Conservation (phyloP, 2,113 vertebrate genomes). For the Coracopsis vasa region DNA sequence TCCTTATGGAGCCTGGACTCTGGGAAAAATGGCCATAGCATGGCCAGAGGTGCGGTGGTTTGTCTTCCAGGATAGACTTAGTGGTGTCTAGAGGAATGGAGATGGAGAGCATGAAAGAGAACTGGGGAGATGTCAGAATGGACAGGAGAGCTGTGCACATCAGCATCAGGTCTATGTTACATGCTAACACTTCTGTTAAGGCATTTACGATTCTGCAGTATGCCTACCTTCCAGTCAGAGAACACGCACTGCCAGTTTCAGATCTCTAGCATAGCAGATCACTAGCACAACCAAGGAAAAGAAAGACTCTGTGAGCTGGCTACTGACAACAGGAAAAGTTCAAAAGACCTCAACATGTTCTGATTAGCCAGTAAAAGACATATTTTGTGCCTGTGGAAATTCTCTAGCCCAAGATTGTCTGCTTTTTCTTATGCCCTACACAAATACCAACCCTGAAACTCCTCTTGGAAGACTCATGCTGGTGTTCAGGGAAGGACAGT, state of each 20-base stretch:
- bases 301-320: not conserved
- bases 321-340: not conserved
- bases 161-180: not conserved
- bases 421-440: not conserved
- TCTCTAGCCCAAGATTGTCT: not conserved
- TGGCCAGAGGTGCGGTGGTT: not conserved
- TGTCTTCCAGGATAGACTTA: not conserved
- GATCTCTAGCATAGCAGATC: not conserved
- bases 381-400: not conserved
- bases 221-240: not conserved
- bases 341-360: not conserved
- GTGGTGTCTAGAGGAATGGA: not conserved
- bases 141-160: not conserved
- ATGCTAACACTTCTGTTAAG: not conserved
- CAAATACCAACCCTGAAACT: not conserved
- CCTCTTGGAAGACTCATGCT: not conserved
- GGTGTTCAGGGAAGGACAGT: not conserved
- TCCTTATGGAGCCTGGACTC: not conserved
- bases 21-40: not conserved
- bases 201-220: not conserved
- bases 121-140: not conserved
- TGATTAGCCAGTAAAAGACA: not conserved
- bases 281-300: not conserved
- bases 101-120: not conserved
- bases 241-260: not conserved